Evolutionary conservation across 1,140 invertebrate species (phyloP), one percentile per base, ranked within the genome.

Genomic region (Pseudomyrmex dendroicus): DNA sequence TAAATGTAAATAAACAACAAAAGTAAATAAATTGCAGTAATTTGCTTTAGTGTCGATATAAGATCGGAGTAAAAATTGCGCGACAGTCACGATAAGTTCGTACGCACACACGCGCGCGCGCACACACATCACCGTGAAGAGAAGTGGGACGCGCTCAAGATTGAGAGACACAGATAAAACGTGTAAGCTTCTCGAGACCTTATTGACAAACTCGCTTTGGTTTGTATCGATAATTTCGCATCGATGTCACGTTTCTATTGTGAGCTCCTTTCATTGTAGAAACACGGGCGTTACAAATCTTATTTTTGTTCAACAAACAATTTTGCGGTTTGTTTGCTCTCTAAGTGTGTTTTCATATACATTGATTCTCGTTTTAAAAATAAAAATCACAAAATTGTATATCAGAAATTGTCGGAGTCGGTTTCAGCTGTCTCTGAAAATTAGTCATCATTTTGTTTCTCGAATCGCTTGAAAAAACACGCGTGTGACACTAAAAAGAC

Each of bases 161-260:
- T 57, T 48, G 52, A 48, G 73, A 56, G 7, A 50, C 7, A 44
- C 46, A 59, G 54, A 13, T 22, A 12, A 50, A 80, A 15, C 66
- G 70, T 59, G 70, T 59, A 68, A 68, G 13, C 52, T 78, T 70
- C 44, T 70, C 44, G 52, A 48, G 35, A 17, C 20, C 50, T 59
- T 44, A 70, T 25, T 7, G 3, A 70, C 64, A 2, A 57, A 59
- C 50, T 22, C 63, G 46, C 52, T 35, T 48, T 48, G 12, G 50
- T 57, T 78, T 68, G 35, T 62, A 57, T 68, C 54, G 64, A 77
- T 70, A 78, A 78, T 78, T 68, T 54, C 54, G 35, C n/a, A 78
- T 78, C 35, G 54, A 78, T 48, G 54, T 68, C 52, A 57, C 76
- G 57, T 68, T 25, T 77, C 25, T 25, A 66, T 76, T 44, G 63